These are phyloP conservation scores for Brachypalpus laphriformis DNA, from an alignment of 2,888 invertebrate genomes.

Conservation along the genomic window DNA sequence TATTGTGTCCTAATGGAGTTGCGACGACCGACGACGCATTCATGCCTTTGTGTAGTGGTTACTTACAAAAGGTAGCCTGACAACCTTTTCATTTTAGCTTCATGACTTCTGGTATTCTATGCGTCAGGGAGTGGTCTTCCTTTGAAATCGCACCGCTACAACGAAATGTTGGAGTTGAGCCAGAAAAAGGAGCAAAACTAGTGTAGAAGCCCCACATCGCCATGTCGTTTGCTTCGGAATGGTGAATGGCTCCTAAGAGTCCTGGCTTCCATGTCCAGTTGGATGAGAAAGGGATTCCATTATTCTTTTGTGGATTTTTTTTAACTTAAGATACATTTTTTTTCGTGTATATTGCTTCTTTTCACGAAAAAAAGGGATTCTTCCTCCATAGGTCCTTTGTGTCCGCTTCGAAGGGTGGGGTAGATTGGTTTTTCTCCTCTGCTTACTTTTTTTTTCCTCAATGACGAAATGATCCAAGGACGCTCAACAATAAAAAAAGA, in stretches of 20 bases:
- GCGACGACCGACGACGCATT: background rate
- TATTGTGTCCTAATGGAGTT: slow-evolving; percentile 42
- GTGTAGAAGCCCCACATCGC: background rate
- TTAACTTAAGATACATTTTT: slow-evolving; percentile 21
- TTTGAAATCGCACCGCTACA: background rate
- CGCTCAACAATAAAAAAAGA: slow-evolving; percentile 14
- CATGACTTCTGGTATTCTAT: slow-evolving; percentile 32
- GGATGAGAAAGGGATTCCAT: slow-evolving; percentile 11
- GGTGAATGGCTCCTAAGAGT: slow-evolving; percentile 54
- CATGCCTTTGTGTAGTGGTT: slow-evolving; percentile 1
- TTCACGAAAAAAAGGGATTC: background rate
- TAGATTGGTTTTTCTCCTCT: background rate
- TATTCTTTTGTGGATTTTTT: slow-evolving; percentile 47
- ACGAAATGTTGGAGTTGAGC: slow-evolving; percentile 45
- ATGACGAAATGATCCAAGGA: slow-evolving; percentile 40
- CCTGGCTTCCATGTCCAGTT: slow-evolving; percentile 9
- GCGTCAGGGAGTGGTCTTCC: slow-evolving; percentile 1
- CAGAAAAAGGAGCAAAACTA: slow-evolving; percentile 14
- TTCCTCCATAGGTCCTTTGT: background rate
- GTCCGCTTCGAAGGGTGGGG: background rate
- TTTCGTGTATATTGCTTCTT: background rate
- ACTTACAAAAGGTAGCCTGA: slow-evolving; percentile 35
- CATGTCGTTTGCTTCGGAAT: slow-evolving; percentile 33
- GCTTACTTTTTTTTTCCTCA: background rate
- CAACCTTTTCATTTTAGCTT: slow-evolving; percentile 48